These are phyloP conservation scores for Pluvialis apricaria DNA, from an alignment of 2,113 vertebrate genomes.

Conservation along the genomic window DNA sequence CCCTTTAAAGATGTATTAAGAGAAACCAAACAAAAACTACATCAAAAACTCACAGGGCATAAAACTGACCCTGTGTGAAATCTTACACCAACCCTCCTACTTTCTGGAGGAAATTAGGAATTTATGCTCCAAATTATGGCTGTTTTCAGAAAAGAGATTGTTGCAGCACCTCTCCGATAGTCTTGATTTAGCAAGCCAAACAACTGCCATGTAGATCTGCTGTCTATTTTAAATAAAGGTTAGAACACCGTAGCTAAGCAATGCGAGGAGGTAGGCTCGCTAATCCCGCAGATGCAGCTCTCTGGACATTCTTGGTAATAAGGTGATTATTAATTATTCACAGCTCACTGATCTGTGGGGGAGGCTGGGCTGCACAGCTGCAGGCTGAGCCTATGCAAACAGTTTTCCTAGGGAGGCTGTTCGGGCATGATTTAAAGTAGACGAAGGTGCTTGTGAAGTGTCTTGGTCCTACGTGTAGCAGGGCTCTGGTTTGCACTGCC, in stretches of 20 bases:
- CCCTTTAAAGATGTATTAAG: not conserved
- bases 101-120: not conserved
- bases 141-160: not conserved
- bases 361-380: not conserved
- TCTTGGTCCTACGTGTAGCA: not conserved
- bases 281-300: not conserved
- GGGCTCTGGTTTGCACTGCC: not conserved
- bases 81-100: not conserved
- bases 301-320: not conserved
- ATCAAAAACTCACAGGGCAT: not conserved
- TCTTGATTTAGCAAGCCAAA: not conserved
- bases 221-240: not conserved
- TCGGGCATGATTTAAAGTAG: not conserved
- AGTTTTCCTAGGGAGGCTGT: not conserved
- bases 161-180: not conserved
- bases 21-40: not conserved
- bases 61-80: not conserved
- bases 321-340: not conserved
- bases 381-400: accelerated
- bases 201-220: not conserved
- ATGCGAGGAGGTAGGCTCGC: not conserved
- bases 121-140: not conserved
- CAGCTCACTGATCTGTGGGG: not conserved
- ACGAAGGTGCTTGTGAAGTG: not conserved
- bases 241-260: not conserved